Base-by-base conservation (phyloP, 2,797 vertebrate genomes). In the Neomorphus geoffroyi region DNA sequence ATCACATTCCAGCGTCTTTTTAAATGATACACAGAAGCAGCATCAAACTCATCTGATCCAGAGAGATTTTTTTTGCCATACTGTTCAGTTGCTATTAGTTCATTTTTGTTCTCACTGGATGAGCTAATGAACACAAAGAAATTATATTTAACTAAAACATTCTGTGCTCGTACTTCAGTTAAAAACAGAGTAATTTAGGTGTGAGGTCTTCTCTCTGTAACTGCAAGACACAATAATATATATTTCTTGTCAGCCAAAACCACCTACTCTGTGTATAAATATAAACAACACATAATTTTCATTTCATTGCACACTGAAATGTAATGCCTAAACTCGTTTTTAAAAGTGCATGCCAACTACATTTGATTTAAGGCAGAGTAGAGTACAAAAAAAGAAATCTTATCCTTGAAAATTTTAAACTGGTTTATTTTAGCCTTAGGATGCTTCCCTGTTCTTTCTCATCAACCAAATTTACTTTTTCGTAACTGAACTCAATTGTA, bases 251-350 rank as follows among this genome's bases (percentile, higher is more conserved):
- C 71, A 79, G 90, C 85, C 86, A 94, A 73, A 92, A 92, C 10
- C 90, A 93, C 93, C 91, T 92, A 90, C 90, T 92, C 83, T 61
- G 65, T 46, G 9, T 88, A 90, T 94, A 94, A 95, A 94, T 95
- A 82, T 88, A 97, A 96, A 90, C 60, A 94, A 82, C 93, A 93
- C 54, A 4, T 84, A 91, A 86, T 93, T 96, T 96, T 95, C 78
- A 81, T 73, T 93, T 91, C 83, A 90, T 82, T 92, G 86, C 74
- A 81, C 66, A 35, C 65, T 86, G 81, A 32, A 50, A 80, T 74
- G 41, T 78, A 85, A 51, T 84, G 33, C 87, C 92, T 93, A 84
- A 95, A 96, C 56, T 62, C 60, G 51, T 48, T 84, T 95, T 94
- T 71, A 50, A 57, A 86, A 86, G 60, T 75, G 30, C 32, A 50